Evolutionary conservation across 2,797 vertebrate species (phyloP).

Genomic region (Australoheros facetus): DNA sequence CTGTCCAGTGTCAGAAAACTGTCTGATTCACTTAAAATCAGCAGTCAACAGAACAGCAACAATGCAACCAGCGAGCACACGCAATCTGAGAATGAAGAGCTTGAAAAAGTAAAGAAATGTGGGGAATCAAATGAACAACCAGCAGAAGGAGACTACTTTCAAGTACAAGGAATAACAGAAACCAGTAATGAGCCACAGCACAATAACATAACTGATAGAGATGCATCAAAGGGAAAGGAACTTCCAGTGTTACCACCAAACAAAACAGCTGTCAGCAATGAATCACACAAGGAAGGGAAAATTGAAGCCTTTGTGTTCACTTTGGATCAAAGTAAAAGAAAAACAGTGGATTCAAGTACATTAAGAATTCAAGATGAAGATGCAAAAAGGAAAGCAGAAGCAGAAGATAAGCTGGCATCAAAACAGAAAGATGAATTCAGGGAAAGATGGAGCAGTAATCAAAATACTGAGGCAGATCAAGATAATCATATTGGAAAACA

Average conservation of each 20-base stretch:
- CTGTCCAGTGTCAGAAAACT: slow-evolving; percentile 50
- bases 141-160: slow-evolving; percentile 69
- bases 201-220: slow-evolving; percentile 1
- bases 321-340: slow-evolving; percentile 43
- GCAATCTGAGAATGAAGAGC: slow-evolving; percentile 14
- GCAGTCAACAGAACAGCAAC: slow-evolving; percentile 21
- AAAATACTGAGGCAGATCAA: slow-evolving; percentile 35
- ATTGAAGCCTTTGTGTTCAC: slow-evolving; percentile 28
- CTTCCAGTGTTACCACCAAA: slow-evolving; percentile 27
- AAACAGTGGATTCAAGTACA: slow-evolving; percentile 39
- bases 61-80: slow-evolving; percentile 8
- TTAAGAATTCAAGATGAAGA: slow-evolving; percentile 30
- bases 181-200: slow-evolving; percentile 5
- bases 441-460: slow-evolving; percentile 40
- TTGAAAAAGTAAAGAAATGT: slow-evolving; percentile 5
- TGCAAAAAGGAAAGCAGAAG: slow-evolving; percentile 38
- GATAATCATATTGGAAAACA: slow-evolving; percentile 41
- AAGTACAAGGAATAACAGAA: slow-evolving; percentile 63
- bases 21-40: slow-evolving; percentile 42
- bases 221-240: slow-evolving; percentile 29
- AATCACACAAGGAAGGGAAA: slow-evolving; percentile 28
- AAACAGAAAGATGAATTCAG: slow-evolving; percentile 31
- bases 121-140: slow-evolving; percentile 17
- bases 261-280: slow-evolving; percentile 18
- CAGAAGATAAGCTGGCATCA: slow-evolving; percentile 11